Evolutionary conservation across 2,888 invertebrate genomes (phyloP).

Genomic region (Erannis defoliaria): DNA sequence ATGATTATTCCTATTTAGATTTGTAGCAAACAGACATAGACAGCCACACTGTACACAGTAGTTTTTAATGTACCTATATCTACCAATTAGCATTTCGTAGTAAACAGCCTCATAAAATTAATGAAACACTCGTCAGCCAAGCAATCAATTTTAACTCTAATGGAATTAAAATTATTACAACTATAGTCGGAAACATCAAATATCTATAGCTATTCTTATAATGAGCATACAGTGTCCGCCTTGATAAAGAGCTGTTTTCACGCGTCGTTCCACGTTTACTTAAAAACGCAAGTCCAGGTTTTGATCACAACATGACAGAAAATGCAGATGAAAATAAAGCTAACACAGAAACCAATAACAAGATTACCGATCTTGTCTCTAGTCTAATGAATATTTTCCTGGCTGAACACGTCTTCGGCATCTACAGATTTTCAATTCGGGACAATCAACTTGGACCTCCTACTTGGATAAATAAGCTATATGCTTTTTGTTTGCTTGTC

Average conservation of each 20-base stretch:
- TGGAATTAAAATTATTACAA: not conserved
- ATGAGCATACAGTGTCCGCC: not conserved
- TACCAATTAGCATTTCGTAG: not conserved
- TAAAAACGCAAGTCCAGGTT: not conserved
- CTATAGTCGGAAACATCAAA: not conserved
- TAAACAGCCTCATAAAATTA: not conserved
- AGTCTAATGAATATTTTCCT: constrained; percentile 5
- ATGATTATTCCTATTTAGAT: no score
- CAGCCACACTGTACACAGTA: no score
- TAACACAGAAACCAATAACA: not conserved
- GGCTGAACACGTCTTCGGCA: constrained; percentile 9
- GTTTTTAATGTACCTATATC: not conserved
- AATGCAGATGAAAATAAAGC: not conserved
- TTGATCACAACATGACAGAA: constrained; percentile 2
- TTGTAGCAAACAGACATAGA: no score
- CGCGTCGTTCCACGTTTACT: not conserved
- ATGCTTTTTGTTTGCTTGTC: not conserved
- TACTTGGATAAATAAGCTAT: constrained; percentile 7
- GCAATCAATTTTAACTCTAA: constrained; percentile 1
- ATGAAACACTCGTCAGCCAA: not conserved
- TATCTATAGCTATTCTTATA: not conserved
- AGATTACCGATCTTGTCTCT: not conserved
- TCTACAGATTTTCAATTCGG: constrained; percentile 8
- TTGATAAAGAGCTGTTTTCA: not conserved
- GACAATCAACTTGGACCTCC: not conserved